Conservation (phyloP, 1,140 invertebrate species). For the Brachystomella parvula region DNA sequence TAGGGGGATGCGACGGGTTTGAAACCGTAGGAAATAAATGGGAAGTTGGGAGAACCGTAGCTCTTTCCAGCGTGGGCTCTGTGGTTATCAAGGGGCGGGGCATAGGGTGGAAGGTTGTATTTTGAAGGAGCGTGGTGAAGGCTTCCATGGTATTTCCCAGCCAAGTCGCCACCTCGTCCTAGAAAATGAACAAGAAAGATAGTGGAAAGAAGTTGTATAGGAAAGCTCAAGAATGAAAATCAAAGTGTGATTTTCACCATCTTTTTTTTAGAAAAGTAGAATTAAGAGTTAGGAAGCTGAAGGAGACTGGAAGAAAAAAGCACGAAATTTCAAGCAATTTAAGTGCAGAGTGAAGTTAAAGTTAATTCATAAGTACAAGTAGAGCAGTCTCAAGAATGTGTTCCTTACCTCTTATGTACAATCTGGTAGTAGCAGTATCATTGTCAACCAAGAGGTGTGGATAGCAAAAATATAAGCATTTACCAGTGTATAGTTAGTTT, state of each 20-base stretch:
- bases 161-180: background rate
- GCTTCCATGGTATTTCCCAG: background rate
- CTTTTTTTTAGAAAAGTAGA: too few relatives aligned
- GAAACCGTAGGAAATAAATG: slow-evolving; percentile 33
- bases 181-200: background rate
- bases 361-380: too few relatives aligned
- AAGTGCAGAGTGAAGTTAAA: too few relatives aligned
- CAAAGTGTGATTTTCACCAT: too few relatives aligned
- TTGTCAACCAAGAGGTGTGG: too few relatives aligned
- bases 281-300: too few relatives aligned
- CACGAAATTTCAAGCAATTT: background rate
- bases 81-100: background rate
- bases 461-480: too few relatives aligned
- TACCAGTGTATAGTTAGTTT: too few relatives aligned
- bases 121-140: background rate
- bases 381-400: too few relatives aligned
- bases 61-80: background rate
- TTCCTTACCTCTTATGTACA: too few relatives aligned
- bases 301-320: background rate
- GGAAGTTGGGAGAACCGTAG: slow-evolving; percentile 11
- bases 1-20: slow-evolving; percentile 35
- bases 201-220: background rate
- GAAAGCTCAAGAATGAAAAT: too few relatives aligned
- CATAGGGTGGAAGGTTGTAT: background rate
- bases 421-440: too few relatives aligned